A percentile compares a stretch with the other conserved stretches of the same genome.
phyloP scores from a whole-genome alignment of 1,140 invertebrate genomes.

The Euschistus heros region DNA sequence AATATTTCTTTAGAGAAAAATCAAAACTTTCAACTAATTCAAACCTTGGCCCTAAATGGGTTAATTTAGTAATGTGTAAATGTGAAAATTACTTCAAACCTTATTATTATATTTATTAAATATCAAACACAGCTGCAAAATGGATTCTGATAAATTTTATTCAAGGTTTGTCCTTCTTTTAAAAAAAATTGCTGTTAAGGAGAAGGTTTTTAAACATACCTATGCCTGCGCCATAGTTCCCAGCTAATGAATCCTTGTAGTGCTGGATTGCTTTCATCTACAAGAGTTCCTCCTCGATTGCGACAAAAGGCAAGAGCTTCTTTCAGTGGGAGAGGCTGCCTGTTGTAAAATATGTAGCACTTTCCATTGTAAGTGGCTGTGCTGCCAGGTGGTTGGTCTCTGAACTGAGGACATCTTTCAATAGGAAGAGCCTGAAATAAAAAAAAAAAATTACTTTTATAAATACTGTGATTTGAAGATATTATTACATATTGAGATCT shows the following conservation, averaged over 20 bases:
- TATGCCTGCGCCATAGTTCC: conserved; percentile 83
- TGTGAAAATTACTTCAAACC: no score
- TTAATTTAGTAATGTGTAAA: no score
- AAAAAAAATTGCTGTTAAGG: not conserved
- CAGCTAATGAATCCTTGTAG: conserved; percentile 89
- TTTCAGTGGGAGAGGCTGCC: conserved; percentile 69
- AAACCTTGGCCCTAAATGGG: no score
- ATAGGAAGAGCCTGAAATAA: conserved; percentile 71
- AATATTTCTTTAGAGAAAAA: no score
- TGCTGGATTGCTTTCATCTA: conserved; percentile 88
- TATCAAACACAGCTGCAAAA: no score
- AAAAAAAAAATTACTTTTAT: not conserved
- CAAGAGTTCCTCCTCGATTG: conserved; percentile 65
- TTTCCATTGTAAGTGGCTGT: conserved; percentile 91
- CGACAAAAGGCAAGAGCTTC: conserved; percentile 73
- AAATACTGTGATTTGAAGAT: no score
- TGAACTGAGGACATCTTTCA: conserved; percentile 82
- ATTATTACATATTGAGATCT: no score
- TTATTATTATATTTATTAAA: no score
- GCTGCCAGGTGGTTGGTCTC: conserved; percentile 82
- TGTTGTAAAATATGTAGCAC: conserved; percentile 91
- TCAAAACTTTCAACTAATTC: no score
- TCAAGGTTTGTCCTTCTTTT: no score
- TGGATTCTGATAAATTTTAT: no score
- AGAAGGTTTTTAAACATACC: conserved; percentile 36